Evolutionary conservation across 1,140 invertebrate genomes (phyloP), one percentile per base, ranked within the genome.

Genomic region (Drosophila nikananu): DNA sequence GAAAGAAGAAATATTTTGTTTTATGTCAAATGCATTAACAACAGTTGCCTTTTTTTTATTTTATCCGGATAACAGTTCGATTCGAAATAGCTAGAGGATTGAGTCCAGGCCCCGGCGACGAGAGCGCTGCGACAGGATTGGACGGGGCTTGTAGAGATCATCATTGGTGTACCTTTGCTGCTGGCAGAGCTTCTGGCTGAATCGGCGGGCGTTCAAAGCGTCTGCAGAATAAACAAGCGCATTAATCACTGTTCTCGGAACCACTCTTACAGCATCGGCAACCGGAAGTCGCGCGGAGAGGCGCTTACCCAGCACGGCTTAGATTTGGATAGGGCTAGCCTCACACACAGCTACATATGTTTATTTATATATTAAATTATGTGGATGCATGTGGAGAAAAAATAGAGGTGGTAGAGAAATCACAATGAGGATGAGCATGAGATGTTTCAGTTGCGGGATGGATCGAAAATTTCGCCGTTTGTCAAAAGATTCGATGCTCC

Each of bases 101-200:
- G 91, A 68, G 75, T 92, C 90, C 66, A 92, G 70, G 19, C 81
- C 91, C 52, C 92, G 77, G 39, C 92, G 84, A 48, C 92, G 83
- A 37, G 92, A 91, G 15, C 92, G 78, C 81, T 92, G 75, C 79
- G 93, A 87, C 54, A 91, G 74, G 25, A 95, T 82, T 37, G 95
- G 95, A 77, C 95, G 94, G 62, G 95, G 95, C 92, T 96, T 96
- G 92, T 96, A 96, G 66, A 96, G 92, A 93, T 96, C 95, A 83
- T 95, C 95, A 77, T 94, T 95, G 42, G 94, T 94, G 78, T 96
- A 96, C 63, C 95, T 94, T 89, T 96, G 95, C 71, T 92, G 91
- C 70, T 91, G 91, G 48, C 76, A 90, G 8, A 90, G 62, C 68
- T 92, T 92, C 66, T 78, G 76, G 66, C 68, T 78, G 30, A 82